Base-by-base conservation (phyloP, 2,888 invertebrate genomes). In the Xylota sylvarum region DNA sequence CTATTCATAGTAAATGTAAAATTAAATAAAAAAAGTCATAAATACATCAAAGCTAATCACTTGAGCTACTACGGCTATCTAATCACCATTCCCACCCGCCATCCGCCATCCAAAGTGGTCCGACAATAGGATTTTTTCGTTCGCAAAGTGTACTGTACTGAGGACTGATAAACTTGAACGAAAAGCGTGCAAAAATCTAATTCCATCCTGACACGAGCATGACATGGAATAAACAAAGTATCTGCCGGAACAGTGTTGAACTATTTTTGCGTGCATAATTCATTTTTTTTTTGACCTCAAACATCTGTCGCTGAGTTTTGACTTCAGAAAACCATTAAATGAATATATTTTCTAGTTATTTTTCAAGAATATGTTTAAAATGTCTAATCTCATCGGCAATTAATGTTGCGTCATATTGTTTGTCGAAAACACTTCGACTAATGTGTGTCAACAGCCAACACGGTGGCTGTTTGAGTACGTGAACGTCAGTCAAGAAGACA, bases 341-440 rank as follows among this genome's bases (percentile, higher is more conserved):
- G 2, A 14, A 0, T 14, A n/a, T 27, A 32, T 14, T n/a, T 14
- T n/a, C 52, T 55, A 4, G 5, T n/a, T n/a, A 5, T 14, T 5
- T 32, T 52, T 27, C 3, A 6, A 6, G 52, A 52, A 58, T 58
- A 35, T 19, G 58, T 37, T 35, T n/a, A 32, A 35, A 58, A 19
- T 50, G 19, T 50, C 48, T n/a, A 27, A 23, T 19, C 17, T 69
- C 27, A 69, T 55, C 35, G 27, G 9, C 52, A 40, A 55, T 30
- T 17, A 56, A 65, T 55, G 23, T 74, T 74, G 64, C 74, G 35
- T 74, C 64, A 74, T 32, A 40, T 30, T 65, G 74, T 74, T 74
- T 74, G 55, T 5, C 19, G 12, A 70, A 55, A 65, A 58, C 35
- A 40, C 55, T 12, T 14, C n/a, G 0, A 6, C 32, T 17, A 23